Conservation (phyloP, 2,113 vertebrate genomes). For the Oreochromis niloticus region DNA sequence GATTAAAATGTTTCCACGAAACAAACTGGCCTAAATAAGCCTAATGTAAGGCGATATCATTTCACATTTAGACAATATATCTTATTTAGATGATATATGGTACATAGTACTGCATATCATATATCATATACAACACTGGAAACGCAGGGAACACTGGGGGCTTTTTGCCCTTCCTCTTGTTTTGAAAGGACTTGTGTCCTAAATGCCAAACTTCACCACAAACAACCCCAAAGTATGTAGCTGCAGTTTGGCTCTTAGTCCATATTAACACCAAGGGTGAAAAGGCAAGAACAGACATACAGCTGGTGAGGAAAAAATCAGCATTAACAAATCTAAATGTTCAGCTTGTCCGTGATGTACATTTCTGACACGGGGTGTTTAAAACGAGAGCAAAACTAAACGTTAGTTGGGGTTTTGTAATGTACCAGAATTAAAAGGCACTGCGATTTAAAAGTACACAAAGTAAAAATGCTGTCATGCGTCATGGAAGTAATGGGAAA, state of each 20-base stretch:
- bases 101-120: background rate
- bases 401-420: background rate
- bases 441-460: background rate
- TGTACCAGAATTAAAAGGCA: rapidly evolving
- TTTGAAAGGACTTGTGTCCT: background rate
- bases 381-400: background rate
- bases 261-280: too few relatives aligned
- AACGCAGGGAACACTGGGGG: background rate
- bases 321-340: too few relatives aligned
- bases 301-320: background rate
- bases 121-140: background rate
- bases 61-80: background rate
- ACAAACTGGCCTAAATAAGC: background rate
- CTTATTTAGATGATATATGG: background rate
- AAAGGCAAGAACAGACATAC: rapidly evolving
- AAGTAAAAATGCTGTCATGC: background rate
- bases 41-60: background rate
- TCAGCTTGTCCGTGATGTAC: background rate
- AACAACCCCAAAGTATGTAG: background rate
- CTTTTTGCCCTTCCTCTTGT: background rate
- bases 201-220: background rate
- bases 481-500: background rate
- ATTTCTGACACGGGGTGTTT: background rate
- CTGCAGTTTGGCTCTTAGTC: too few relatives aligned
- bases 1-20: background rate